phyloP scores from a whole-genome alignment of 2,888 invertebrate genomes.

The Drosophila eohydei region DNA sequence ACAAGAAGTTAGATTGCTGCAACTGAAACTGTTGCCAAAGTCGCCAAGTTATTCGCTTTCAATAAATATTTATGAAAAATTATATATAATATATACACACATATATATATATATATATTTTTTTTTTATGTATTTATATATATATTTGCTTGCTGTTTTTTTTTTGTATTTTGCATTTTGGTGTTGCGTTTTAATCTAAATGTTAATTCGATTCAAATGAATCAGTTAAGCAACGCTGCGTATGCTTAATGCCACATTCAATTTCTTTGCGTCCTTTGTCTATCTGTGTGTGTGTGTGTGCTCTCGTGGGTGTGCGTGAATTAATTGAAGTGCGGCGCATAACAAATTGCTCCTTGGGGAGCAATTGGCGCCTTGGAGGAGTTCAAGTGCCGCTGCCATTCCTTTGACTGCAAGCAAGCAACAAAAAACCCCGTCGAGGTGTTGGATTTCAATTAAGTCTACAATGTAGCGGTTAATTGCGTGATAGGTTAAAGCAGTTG shows the following conservation, averaged over 20 bases:
- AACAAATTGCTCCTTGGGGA: constrained; percentile 72
- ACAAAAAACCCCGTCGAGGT: constrained; percentile 20
- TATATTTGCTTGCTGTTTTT: constrained; percentile 7
- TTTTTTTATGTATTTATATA: background rate
- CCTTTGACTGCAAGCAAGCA: constrained; percentile 15
- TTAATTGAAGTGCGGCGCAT: constrained; percentile 59
- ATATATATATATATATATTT: background rate
- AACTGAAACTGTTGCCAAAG: constrained; percentile 59
- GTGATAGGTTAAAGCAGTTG: constrained; percentile 20
- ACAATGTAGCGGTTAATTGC: constrained; percentile 52
- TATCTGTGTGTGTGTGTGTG: background rate
- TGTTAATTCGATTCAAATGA: constrained; percentile 72
- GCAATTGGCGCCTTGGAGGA: constrained; percentile 58
- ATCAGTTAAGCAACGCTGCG: constrained; percentile 67
- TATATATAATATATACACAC: constrained; percentile 35
- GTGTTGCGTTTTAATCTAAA: constrained; percentile 72
- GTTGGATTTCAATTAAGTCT: constrained; percentile 57
- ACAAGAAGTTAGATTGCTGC: constrained; percentile 67
- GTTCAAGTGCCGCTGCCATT: constrained; percentile 43
- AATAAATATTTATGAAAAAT: constrained; percentile 79
- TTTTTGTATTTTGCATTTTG: constrained; percentile 43
- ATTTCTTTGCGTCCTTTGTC: constrained; percentile 7
- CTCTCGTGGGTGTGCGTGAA: constrained; percentile 30
- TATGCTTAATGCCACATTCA: constrained; percentile 63
- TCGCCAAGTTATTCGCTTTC: constrained; percentile 37